These are phyloP conservation scores for Coluber constrictor DNA, from an alignment of 2,797 vertebrate species.

Conservation along the genomic window DNA sequence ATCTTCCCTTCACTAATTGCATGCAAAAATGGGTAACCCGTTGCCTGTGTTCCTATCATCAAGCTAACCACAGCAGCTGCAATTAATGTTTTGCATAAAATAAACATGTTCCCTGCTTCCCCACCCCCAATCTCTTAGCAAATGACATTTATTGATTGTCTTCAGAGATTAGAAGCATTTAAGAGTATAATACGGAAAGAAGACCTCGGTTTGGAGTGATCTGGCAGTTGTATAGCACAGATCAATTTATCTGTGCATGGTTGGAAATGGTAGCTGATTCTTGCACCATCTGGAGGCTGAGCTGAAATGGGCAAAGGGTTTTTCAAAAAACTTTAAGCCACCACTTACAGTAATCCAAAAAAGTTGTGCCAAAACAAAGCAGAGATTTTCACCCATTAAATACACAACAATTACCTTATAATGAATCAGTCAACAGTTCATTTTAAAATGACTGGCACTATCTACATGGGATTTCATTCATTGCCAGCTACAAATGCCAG, in stretches of 20 bases:
- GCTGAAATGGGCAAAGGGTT: not conserved
- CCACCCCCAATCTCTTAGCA: not conserved
- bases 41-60: not conserved
- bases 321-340: not conserved
- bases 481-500: not conserved
- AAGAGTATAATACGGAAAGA: not conserved
- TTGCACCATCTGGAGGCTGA: no score
- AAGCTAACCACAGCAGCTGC: not conserved
- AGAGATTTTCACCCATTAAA: not conserved
- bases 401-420: not conserved
- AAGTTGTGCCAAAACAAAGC: not conserved
- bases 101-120: not conserved
- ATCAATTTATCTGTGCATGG: not conserved
- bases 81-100: not conserved
- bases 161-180: conserved; percentile 1
- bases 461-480: not conserved
- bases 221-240: not conserved
- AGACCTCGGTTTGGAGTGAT: not conserved
- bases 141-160: conserved; percentile 19
- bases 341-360: not conserved
- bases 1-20: no score
- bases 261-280: not conserved
- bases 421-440: not conserved
- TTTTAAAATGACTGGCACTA: not conserved
- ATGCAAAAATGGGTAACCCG: not conserved